phyloP scores from a whole-genome alignment of 2,797 vertebrate species.

The Limnodromus scolopaceus region DNA sequence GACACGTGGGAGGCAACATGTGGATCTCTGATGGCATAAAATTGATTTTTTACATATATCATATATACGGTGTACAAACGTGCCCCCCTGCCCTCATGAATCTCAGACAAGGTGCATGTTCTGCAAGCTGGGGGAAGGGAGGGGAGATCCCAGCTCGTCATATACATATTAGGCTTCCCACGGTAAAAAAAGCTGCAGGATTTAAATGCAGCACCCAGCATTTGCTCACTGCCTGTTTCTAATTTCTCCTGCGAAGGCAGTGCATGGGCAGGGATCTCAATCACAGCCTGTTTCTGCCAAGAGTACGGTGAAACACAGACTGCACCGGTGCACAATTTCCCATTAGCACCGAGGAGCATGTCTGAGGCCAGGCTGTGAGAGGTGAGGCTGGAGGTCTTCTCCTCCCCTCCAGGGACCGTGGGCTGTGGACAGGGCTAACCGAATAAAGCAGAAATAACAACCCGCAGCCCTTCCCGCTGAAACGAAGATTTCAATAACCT shows the following conservation, averaged over 20 bases:
- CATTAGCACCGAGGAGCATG: not conserved
- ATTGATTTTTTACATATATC: not conserved
- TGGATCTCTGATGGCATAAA: not conserved
- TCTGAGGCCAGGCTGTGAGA: not conserved
- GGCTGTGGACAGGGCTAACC: not conserved
- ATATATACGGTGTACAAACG: not conserved
- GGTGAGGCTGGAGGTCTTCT: not conserved
- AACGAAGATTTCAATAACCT: conserved; percentile 33
- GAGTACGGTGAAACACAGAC: not conserved
- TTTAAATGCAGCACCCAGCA: not conserved
- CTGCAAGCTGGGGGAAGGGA: not conserved
- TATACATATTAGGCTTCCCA: not conserved
- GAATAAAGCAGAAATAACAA: conserved; percentile 26
- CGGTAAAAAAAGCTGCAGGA: not conserved
- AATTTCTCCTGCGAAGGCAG: not conserved
- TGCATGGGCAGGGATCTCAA: not conserved
- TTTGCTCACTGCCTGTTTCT: not conserved
- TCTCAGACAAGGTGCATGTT: not conserved
- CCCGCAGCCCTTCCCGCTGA: not conserved
- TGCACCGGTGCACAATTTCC: fast-evolving
- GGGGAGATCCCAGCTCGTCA: not conserved
- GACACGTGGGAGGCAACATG: not conserved
- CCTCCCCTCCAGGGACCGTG: fast-evolving
- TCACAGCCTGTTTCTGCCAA: not conserved
- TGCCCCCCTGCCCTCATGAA: not conserved